Conservation (phyloP, 2,797 vertebrate genomes). For the Xenops minutus region DNA sequence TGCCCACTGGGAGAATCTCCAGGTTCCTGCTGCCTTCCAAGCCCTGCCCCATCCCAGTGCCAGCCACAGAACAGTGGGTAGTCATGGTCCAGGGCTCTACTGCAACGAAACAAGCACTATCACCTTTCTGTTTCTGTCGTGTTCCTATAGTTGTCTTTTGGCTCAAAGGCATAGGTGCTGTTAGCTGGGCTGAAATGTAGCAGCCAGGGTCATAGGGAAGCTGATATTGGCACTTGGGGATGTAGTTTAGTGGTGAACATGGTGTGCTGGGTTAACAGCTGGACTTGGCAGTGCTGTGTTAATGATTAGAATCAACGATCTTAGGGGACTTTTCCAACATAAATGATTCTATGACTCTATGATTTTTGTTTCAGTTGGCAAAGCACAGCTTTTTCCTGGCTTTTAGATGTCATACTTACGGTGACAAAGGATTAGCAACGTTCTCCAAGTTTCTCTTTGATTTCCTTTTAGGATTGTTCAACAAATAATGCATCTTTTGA, state of each 20-base stretch:
- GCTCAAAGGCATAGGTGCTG: not conserved
- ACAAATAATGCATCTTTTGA: slow-evolving; percentile 27
- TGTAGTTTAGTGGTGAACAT: not conserved
- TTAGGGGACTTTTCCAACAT: not conserved
- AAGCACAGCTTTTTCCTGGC: not conserved
- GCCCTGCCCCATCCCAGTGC: not conserved
- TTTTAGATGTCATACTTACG: not conserved
- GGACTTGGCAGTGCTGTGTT: not conserved
- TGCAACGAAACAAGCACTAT: not conserved
- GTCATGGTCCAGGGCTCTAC: not conserved
- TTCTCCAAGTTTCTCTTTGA: slow-evolving; percentile 9
- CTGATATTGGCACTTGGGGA: not conserved
- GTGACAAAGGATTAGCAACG: not conserved
- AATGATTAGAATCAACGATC: not conserved
- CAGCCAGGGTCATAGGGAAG: not conserved
- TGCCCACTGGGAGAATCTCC: not conserved
- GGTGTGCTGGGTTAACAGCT: accelerated
- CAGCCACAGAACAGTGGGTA: not conserved
- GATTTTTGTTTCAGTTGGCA: not conserved
- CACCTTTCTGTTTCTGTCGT: not conserved
- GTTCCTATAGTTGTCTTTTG: not conserved
- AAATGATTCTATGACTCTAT: not conserved
- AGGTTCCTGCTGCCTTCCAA: not conserved
- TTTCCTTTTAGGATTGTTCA: slow-evolving; percentile 4
- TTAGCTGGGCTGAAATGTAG: not conserved